Evolutionary conservation across 2,113 vertebrate genomes (phyloP).

Genomic region (Caranx ignobilis): DNA sequence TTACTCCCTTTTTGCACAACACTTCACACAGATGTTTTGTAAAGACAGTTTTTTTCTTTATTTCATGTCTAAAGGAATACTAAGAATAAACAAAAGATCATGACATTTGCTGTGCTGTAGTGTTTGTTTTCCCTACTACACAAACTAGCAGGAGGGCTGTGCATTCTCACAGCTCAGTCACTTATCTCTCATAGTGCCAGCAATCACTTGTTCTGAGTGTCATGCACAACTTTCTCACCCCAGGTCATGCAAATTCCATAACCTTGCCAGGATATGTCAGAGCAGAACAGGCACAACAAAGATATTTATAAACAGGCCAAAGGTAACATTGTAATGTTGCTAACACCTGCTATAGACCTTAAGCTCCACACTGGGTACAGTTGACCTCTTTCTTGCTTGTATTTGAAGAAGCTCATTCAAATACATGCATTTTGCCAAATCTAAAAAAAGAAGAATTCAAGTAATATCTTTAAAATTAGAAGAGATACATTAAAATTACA

Average conservation of each 20-base stretch:
- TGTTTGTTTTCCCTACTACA: constrained; percentile 17
- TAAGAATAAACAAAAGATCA: constrained; percentile 80
- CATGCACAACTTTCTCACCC: constrained; percentile 31
- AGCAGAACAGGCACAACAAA: constrained; percentile 32
- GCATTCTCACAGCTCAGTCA: constrained; percentile 11
- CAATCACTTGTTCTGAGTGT: constrained; percentile 42
- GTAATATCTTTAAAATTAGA: background rate
- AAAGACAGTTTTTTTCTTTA: constrained; percentile 73
- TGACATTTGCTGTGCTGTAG: constrained; percentile 37
- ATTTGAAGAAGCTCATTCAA: background rate
- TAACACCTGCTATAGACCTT: constrained; percentile 25
- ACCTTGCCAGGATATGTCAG: constrained; percentile 40
- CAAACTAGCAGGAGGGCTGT: constrained; percentile 10
- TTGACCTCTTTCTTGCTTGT: background rate
- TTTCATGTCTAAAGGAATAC: constrained; percentile 80
- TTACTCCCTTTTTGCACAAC: constrained; percentile 79
- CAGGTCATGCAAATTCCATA: constrained; percentile 7
- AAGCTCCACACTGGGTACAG: background rate
- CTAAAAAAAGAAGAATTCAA: background rate
- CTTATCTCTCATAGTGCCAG: constrained; percentile 54
- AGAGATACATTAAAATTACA: background rate
- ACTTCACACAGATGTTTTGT: constrained; percentile 80
- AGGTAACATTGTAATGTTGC: constrained; percentile 50
- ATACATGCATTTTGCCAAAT: background rate
- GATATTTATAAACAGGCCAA: constrained; percentile 75